Evolutionary conservation across 1,140 invertebrate genomes (phyloP), one percentile per base, ranked within the genome.

Genomic region (Metaphire vulgaris): DNA sequence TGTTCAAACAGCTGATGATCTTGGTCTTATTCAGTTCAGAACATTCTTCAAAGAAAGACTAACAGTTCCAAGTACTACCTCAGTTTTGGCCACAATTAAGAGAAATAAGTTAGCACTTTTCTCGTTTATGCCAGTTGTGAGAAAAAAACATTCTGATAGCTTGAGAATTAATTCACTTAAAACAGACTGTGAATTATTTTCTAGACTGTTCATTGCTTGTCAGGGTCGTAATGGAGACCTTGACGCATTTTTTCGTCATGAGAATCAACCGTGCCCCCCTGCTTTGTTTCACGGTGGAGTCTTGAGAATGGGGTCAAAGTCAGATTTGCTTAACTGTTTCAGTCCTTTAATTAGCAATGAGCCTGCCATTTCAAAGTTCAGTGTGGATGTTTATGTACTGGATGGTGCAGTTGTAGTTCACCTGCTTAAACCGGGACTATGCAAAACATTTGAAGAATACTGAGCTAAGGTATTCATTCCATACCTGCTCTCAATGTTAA

Each of bases 231-330:
- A 80, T 67, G 76, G 77, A 29, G 75, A 81, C 67, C 72, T 81
- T 16, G 68, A 80, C 28, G 69, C 77, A 1, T 81, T 82, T 26
- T 81, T 81, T 72, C 26, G 33, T 15, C 78, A 81, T 74, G 80
- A 81, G 75, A 82, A 80, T 74, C 79, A 81, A 65, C 33, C 74
- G 2, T 79, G 28, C 65, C 79, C 79, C 26, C 80, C 78, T 56
- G 77, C 79, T 1, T 31, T 80, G 12, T 80, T 78, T 30, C 67
- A 78, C 33, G 64, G 74, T 67, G 77, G 77, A 26, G 12, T 78
- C 1, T 14, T 76, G 16, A 67, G 74, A n/a, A 28, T 66, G 21
- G 71, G 75, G 30, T 69, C 26, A 41, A 82, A 80, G 74, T 77
- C 78, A 15, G 71, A 79, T 15, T 68, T 77, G 69, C 31, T 79